These are phyloP conservation scores for Cyanistes caeruleus DNA, from an alignment of 2,113 vertebrate genomes.

Conservation along the genomic window DNA sequence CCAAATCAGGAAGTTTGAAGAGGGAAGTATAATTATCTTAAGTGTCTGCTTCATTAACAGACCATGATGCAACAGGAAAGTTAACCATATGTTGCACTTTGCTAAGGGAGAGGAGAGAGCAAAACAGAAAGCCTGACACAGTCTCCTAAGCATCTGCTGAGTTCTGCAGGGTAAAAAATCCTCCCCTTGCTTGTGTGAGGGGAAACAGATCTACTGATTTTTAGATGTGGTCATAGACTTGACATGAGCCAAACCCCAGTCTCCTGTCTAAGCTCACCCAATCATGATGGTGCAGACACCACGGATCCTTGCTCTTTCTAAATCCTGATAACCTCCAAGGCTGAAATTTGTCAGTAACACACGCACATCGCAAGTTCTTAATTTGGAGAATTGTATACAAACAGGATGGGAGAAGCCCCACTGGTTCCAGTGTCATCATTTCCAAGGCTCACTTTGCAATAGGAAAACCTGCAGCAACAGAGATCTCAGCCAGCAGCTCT, in stretches of 20 bases:
- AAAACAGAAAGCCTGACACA: background rate
- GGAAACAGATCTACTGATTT: background rate
- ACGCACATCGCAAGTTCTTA: background rate
- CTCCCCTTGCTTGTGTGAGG: background rate
- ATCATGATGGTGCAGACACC: accelerated
- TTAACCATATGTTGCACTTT: background rate
- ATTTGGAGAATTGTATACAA: background rate
- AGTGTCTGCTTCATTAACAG: background rate
- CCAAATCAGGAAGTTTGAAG: background rate
- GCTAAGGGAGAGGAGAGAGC: background rate
- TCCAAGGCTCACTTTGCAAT: background rate
- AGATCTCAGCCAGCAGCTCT: background rate
- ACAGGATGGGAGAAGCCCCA: background rate
- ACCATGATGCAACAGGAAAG: background rate
- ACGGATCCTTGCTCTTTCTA: accelerated
- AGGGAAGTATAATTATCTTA: constrained; percentile 1
- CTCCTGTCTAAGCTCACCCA: background rate
- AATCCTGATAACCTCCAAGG: background rate
- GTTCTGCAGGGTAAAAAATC: background rate
- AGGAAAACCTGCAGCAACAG: background rate
- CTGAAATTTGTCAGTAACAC: background rate
- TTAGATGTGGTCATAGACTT: background rate
- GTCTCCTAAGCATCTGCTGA: background rate
- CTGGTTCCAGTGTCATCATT: background rate
- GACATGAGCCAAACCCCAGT: accelerated